These are phyloP conservation scores for Ormia ochracea DNA, from an alignment of 2,888 invertebrate genomes.

Conservation along the genomic window DNA sequence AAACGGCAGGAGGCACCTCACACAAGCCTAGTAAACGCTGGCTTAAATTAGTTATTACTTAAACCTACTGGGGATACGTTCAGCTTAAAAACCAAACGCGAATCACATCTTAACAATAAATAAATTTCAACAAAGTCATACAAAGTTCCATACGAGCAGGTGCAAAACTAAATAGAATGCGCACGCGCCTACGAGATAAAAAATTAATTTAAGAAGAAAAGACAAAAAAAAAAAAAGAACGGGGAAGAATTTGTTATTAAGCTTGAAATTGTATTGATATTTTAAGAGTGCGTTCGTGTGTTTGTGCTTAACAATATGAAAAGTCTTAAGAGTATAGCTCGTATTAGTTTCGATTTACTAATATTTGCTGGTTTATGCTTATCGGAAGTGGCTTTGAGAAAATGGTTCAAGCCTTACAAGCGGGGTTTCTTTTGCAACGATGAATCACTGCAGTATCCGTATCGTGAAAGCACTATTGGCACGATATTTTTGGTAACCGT, in stretches of 20 bases:
- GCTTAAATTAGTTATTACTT: slow-evolving; percentile 50
- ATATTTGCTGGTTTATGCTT: slow-evolving; percentile 69
- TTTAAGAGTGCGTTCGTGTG: neutral
- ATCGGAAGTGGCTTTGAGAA: slow-evolving; percentile 65
- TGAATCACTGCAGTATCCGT: slow-evolving; percentile 71
- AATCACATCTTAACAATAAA: neutral
- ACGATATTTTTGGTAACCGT: slow-evolving; percentile 62
- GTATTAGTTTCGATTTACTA: slow-evolving; percentile 70
- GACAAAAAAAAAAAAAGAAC: neutral
- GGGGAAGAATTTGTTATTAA: slow-evolving; percentile 6
- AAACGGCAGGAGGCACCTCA: slow-evolving; percentile 50
- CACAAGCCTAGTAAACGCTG: slow-evolving; percentile 10
- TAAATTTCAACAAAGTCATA: neutral
- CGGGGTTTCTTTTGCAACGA: slow-evolving; percentile 73
- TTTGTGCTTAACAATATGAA: slow-evolving; percentile 30
- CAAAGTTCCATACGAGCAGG: slow-evolving; percentile 15
- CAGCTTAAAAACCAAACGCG: slow-evolving; percentile 5
- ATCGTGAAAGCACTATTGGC: slow-evolving; percentile 66
- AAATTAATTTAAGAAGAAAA: neutral
- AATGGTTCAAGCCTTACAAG: slow-evolving; percentile 67
- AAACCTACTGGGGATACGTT: slow-evolving; percentile 47
- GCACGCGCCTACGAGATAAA: neutral
- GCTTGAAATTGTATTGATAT: neutral
- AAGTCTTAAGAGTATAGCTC: slow-evolving; percentile 65
- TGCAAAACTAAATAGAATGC: neutral